Conservation (phyloP, 1,140 invertebrate species). For the Harpegnathos saltator region DNA sequence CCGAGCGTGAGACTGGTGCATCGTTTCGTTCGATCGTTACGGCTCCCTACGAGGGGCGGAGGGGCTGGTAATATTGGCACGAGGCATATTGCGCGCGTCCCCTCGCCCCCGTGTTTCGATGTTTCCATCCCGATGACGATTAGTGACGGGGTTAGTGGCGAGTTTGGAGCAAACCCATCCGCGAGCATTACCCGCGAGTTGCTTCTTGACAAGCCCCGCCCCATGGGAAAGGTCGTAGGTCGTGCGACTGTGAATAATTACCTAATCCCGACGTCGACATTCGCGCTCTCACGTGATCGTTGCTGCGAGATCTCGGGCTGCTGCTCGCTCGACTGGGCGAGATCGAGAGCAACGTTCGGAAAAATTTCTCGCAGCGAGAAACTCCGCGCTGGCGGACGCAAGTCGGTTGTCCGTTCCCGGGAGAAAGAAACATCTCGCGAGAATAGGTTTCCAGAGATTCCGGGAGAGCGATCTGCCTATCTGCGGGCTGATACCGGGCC, state of each 20-base stretch:
- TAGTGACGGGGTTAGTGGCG: constrained; percentile 69
- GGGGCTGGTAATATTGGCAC: constrained; percentile 80
- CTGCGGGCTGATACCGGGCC: constrained; percentile 45
- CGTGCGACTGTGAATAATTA: constrained; percentile 51
- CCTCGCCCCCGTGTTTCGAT: constrained; percentile 55
- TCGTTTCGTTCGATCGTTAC: constrained; percentile 72
- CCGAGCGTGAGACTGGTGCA: constrained; percentile 81
- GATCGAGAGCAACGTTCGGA: no score
- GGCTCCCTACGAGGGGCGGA: constrained; percentile 66
- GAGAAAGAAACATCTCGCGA: not conserved
- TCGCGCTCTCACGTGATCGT: not conserved
- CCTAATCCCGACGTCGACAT: constrained; percentile 5
- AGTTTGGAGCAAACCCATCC: constrained; percentile 64
- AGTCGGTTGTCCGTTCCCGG: not conserved
- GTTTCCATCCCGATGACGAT: constrained; percentile 70
- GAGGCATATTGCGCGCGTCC: constrained; percentile 80
- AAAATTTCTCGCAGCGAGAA: no score
- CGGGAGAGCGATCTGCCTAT: constrained; percentile 34
- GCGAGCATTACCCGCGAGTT: constrained; percentile 71
- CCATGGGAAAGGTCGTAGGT: constrained; percentile 69
- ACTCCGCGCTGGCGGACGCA: no score
- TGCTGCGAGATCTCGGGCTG: no score
- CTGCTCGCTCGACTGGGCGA: no score
- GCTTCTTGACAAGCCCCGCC: constrained; percentile 25
- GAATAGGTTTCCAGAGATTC: constrained; percentile 8